Evolutionary conservation across 1,140 invertebrate genomes (phyloP).

Genomic region (Caenorhabditis briggsae): DNA sequence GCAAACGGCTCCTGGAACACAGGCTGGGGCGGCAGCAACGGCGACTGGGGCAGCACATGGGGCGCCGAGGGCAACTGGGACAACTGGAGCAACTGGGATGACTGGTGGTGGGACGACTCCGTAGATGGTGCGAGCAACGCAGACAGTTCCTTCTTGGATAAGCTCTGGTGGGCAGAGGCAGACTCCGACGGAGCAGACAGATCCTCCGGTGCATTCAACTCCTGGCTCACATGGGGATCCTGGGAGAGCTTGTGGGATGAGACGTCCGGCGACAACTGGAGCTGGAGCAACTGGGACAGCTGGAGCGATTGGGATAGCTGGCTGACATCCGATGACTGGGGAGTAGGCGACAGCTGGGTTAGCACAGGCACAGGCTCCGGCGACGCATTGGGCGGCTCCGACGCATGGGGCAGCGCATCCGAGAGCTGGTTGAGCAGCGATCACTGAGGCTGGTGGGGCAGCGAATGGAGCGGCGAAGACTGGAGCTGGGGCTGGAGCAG

Average conservation of each 20-base stretch:
- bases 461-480: constrained; percentile 49
- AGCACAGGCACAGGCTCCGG: constrained; percentile 66
- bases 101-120: constrained; percentile 67
- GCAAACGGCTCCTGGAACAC: constrained; percentile 68
- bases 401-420: constrained; percentile 62
- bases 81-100: constrained; percentile 59
- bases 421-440: constrained; percentile 56
- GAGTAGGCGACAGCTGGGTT: constrained; percentile 67
- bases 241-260: constrained; percentile 74
- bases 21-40: constrained; percentile 62
- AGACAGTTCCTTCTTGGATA: constrained; percentile 73
- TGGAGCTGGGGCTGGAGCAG: constrained; percentile 59
- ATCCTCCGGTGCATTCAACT: constrained; percentile 75
- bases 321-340: constrained; percentile 67
- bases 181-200: constrained; percentile 72
- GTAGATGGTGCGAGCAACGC: constrained; percentile 72
- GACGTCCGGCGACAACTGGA: constrained; percentile 71
- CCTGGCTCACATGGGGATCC: constrained; percentile 75
- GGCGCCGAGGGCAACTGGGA: constrained; percentile 67
- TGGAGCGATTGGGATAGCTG: constrained; percentile 58
- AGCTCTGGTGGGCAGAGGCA: constrained; percentile 74
- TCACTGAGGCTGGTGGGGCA: constrained; percentile 44
- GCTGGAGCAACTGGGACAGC: constrained; percentile 64
- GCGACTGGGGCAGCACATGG: constrained; percentile 63
- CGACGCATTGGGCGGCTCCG: constrained; percentile 63